These are phyloP conservation scores for Delphinus delphis DNA, from an alignment of 2,113 vertebrate genomes.

Conservation along the genomic window DNA sequence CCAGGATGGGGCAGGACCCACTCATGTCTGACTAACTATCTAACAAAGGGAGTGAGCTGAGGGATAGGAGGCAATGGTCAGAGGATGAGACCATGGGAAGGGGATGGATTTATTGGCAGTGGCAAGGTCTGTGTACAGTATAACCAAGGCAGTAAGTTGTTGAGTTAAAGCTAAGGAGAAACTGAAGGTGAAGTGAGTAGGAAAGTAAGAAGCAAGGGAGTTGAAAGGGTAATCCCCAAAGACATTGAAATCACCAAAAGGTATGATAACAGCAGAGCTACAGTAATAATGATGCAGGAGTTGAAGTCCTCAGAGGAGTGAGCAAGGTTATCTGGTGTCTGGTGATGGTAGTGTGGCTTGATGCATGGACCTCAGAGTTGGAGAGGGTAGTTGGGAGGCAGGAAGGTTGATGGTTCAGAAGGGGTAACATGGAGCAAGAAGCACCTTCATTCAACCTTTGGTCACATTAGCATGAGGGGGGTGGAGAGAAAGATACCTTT, in stretches of 20 bases:
- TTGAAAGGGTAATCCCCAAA: background rate
- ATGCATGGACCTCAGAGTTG: background rate
- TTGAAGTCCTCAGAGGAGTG: background rate
- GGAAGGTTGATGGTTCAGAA: background rate
- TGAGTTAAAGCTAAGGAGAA: background rate
- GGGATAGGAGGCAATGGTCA: background rate
- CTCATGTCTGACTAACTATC: background rate
- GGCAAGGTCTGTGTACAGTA: background rate
- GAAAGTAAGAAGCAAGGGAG: background rate
- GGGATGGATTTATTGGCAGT: background rate
- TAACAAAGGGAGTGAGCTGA: background rate
- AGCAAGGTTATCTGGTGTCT: no score
- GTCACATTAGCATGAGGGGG: background rate
- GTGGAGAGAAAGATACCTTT: background rate
- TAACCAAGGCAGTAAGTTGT: background rate
- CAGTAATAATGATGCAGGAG: background rate
- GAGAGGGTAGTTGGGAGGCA: background rate
- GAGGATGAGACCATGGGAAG: background rate
- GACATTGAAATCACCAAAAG: background rate
- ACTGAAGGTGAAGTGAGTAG: background rate
- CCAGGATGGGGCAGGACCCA: background rate
- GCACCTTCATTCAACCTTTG: background rate
- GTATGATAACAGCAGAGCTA: background rate
- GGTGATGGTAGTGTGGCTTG: background rate
- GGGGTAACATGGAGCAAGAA: background rate